Percentiles rank a stretch among this genome's conserved stretches.
These are phyloP conservation scores for Lissocephala sabroskyi DNA, from an alignment of 2,888 invertebrate species.

Conservation along the genomic window DNA sequence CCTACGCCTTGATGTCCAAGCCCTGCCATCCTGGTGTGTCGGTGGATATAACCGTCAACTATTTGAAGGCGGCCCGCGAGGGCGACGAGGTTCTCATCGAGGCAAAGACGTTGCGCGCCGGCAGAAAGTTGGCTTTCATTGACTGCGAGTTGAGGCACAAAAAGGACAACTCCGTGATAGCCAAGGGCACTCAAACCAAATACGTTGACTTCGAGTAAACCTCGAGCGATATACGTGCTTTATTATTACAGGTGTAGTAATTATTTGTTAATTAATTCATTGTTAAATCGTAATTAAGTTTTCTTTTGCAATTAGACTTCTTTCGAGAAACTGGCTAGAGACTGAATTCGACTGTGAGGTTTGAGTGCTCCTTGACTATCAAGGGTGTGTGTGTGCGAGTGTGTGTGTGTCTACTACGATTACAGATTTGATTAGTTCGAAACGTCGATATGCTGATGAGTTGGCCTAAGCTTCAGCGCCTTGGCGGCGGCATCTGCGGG, in stretches of 20 bases:
- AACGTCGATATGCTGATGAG: slow-evolving; percentile 58
- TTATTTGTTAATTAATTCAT: slow-evolving; percentile 24
- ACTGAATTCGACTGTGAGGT: too few species aligned
- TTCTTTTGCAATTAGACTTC: too few species aligned
- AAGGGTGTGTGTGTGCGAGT: slow-evolving; percentile 18
- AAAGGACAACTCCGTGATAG: slow-evolving; percentile 80
- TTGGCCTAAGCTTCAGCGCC: slow-evolving; percentile 23
- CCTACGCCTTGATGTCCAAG: slow-evolving; percentile 82
- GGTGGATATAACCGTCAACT: slow-evolving; percentile 88
- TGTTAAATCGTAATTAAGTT: slow-evolving; percentile 25
- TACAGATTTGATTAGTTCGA: slow-evolving; percentile 35
- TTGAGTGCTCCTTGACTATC: too few species aligned
- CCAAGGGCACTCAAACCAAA: slow-evolving; percentile 88
- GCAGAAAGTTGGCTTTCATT: slow-evolving; percentile 85
- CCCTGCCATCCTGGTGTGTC: slow-evolving; percentile 82
- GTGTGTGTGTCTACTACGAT: slow-evolving; percentile 46
- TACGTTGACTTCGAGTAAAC: slow-evolving; percentile 72
- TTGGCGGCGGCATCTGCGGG: slow-evolving; percentile 30
- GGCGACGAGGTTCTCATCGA: slow-evolving; percentile 86
- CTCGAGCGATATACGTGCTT: slow-evolving; percentile 50
- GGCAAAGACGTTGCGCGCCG: slow-evolving; percentile 82
- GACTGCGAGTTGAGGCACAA: slow-evolving; percentile 86
- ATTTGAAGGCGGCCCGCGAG: slow-evolving; percentile 80
- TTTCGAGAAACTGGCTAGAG: too few species aligned
- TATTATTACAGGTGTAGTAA: slow-evolving; percentile 61